Percentiles rank a stretch among this genome's conserved stretches.
phyloP scores from a whole-genome alignment of 2,113 vertebrate species.

The Lates calcarifer region DNA sequence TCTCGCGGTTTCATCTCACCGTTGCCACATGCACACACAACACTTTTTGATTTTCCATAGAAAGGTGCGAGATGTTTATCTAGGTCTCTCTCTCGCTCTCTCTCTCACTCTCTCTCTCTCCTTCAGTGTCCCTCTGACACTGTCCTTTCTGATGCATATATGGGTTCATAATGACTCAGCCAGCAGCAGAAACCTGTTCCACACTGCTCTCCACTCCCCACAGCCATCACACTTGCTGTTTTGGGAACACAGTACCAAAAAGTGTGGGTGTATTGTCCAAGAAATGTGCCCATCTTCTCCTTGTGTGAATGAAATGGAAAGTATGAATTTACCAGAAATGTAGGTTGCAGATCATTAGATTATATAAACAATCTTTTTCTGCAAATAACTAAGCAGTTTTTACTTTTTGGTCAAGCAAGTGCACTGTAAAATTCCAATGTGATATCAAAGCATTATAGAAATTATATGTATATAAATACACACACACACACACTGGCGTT shows the following conservation, averaged over 20 bases:
- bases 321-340: constrained; percentile 79
- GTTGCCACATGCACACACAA: not conserved
- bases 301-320: constrained; percentile 77
- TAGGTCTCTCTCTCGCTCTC: constrained; percentile 52
- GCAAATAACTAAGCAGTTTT: constrained; percentile 50
- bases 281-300: constrained; percentile 75
- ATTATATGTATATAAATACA: no score
- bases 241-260: constrained; percentile 67
- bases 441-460: not conserved
- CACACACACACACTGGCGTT: no score
- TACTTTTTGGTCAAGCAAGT: constrained; percentile 11
- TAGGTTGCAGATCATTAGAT: constrained; percentile 63
- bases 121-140: constrained; percentile 48
- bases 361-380: constrained; percentile 50
- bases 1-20: constrained; percentile 22
- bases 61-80: constrained; percentile 50
- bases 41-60: constrained; percentile 46
- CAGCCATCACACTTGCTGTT: constrained; percentile 63
- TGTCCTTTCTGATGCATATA: constrained; percentile 65
- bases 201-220: constrained; percentile 59
- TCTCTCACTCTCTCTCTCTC: constrained; percentile 10
- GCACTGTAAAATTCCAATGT: not conserved
- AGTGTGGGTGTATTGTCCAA: constrained; percentile 77
- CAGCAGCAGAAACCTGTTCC: constrained; percentile 49
- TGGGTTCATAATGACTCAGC: constrained; percentile 74